A percentile compares a stretch with the other conserved stretches of the same genome.
phyloP scores from a whole-genome alignment of 1,140 invertebrate genomes.

The Drosophila micromelanica region DNA sequence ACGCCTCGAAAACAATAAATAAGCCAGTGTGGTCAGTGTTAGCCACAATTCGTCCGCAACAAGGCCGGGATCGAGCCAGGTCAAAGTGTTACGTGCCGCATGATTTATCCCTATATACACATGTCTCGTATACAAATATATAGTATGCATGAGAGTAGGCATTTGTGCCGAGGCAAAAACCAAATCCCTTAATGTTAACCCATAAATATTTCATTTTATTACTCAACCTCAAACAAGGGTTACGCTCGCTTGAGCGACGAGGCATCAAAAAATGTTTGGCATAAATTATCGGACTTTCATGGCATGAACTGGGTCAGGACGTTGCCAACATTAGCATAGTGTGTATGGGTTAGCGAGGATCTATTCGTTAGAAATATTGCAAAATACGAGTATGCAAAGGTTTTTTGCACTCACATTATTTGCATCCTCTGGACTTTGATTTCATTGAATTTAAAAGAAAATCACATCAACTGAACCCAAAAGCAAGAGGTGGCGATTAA shows the following conservation, averaged over 20 bases:
- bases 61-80: slow-evolving; percentile 14
- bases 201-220: slow-evolving; percentile 78
- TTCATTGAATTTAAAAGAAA: slow-evolving; percentile 35
- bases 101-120: slow-evolving; percentile 32
- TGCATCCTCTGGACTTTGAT: slow-evolving; percentile 27
- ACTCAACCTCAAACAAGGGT: slow-evolving; percentile 71
- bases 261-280: slow-evolving; percentile 60
- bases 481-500: background rate
- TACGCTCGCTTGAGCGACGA: slow-evolving; percentile 27
- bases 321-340: background rate
- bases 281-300: slow-evolving; percentile 56
- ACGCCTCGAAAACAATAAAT: slow-evolving; percentile 72
- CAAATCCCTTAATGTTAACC: slow-evolving; percentile 73
- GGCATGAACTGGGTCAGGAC: slow-evolving; percentile 1
- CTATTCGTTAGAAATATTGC: slow-evolving; percentile 21
- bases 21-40: slow-evolving; percentile 56
- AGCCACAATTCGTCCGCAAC: slow-evolving; percentile 45
- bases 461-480: background rate
- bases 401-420: slow-evolving; percentile 18
- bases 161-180: slow-evolving; percentile 42
- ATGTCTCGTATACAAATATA: slow-evolving; percentile 1
- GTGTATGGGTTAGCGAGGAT: slow-evolving; percentile 1
- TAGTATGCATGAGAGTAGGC: slow-evolving; percentile 25
- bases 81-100: slow-evolving; percentile 47
- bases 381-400: slow-evolving; percentile 4